phyloP scores from a whole-genome alignment of 2,113 vertebrate species.

The Lagopus muta region DNA sequence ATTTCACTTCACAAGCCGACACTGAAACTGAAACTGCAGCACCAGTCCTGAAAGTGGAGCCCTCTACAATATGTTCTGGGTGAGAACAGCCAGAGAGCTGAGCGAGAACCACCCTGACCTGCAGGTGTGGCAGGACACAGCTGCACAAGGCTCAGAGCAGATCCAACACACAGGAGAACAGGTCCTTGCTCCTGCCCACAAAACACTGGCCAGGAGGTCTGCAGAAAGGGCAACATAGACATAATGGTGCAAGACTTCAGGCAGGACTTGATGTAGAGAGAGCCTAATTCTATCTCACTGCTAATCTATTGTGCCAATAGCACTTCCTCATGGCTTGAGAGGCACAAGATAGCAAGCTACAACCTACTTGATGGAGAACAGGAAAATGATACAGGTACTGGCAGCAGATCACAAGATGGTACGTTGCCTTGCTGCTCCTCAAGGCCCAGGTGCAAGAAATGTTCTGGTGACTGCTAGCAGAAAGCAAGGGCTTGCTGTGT shows the following conservation, averaged over 20 bases:
- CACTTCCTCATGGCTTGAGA: background rate
- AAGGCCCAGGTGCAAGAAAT: background rate
- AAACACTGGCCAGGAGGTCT: background rate
- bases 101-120: background rate
- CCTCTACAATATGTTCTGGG: fast-evolving
- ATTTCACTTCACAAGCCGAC: background rate
- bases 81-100: background rate
- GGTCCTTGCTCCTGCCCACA: background rate
- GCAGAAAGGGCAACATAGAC: background rate
- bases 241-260: background rate
- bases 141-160: background rate
- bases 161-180: background rate
- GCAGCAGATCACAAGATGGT: background rate
- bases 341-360: background rate
- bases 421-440: background rate
- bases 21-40: background rate
- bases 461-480: background rate
- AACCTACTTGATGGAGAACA: background rate
- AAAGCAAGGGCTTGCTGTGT: background rate
- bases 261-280: background rate
- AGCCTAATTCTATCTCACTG: background rate
- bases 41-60: background rate
- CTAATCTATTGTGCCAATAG: background rate
- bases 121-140: background rate
- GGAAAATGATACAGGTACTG: background rate